Conservation (phyloP, 2,113 vertebrate species). For the Euleptes europaea region DNA sequence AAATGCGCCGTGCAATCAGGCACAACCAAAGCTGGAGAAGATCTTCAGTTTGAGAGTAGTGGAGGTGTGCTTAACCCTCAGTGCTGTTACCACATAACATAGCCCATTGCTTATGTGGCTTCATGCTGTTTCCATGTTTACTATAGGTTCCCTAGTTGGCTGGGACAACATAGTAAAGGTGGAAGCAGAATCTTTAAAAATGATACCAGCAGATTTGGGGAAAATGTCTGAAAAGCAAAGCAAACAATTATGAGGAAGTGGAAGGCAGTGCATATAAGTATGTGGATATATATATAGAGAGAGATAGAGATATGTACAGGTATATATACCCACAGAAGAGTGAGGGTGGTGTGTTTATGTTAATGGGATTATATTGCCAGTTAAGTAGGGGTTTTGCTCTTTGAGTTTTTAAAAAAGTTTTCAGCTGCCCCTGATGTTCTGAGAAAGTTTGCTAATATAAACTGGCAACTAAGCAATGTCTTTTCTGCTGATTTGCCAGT, state of each 20-base stretch:
- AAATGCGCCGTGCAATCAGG: neutral
- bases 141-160: neutral
- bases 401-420: neutral
- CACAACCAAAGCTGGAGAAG: neutral
- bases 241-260: neutral
- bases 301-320: no score
- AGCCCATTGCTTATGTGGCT: neutral
- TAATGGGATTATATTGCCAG: neutral
- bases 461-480: neutral
- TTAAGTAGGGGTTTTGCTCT: neutral
- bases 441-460: slow-evolving; percentile 27
- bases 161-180: neutral
- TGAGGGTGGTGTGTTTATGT: neutral
- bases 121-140: neutral
- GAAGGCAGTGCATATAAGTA: no score
- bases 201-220: neutral
- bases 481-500: slow-evolving; percentile 6
- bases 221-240: neutral
- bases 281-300: no score
- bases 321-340: no score
- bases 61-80: neutral
- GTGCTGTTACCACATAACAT: neutral
- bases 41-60: neutral
- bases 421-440: neutral
- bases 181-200: neutral